Percentiles rank a stretch among this genome's conserved stretches.
These are phyloP conservation scores for Dryadula phaetusa DNA, from an alignment of 2,888 invertebrate species.

Conservation along the genomic window DNA sequence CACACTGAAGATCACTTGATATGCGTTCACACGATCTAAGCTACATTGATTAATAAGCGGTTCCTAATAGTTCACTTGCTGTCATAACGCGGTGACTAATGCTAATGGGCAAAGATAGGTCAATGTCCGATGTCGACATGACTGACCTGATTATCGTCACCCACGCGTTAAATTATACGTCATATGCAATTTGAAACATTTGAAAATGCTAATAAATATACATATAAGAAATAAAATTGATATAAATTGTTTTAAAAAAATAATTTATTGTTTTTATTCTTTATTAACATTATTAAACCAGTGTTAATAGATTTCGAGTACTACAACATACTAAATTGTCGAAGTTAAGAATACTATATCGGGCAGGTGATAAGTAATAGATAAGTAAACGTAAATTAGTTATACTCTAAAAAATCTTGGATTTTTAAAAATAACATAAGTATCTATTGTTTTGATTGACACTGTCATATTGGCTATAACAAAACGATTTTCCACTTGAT, in stretches of 20 bases:
- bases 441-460: neutral
- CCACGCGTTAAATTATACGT: conserved; percentile 27
- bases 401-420: neutral
- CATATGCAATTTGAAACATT: neutral
- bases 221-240: neutral
- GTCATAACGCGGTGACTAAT: conserved; percentile 26
- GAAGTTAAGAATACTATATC: neutral
- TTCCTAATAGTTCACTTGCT: conserved; percentile 22
- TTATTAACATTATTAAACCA: too few relatives aligned
- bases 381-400: neutral
- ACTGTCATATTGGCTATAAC: neutral
- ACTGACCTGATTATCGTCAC: conserved; percentile 35
- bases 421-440: neutral
- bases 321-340: neutral
- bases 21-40: conserved; percentile 26
- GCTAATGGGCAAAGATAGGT: conserved; percentile 21
- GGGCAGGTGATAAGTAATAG: neutral
- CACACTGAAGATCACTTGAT: conserved; percentile 21
- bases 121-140: conserved; percentile 27
- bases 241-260: neutral
- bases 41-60: conserved; percentile 23
- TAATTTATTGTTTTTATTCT: neutral
- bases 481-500: neutral
- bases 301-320: too few relatives aligned
- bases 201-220: neutral